Percentiles rank a stretch among this genome's conserved stretches.
phyloP scores from a whole-genome alignment of 2,888 invertebrate genomes.

The Gastracanthus pulcherrimus region DNA sequence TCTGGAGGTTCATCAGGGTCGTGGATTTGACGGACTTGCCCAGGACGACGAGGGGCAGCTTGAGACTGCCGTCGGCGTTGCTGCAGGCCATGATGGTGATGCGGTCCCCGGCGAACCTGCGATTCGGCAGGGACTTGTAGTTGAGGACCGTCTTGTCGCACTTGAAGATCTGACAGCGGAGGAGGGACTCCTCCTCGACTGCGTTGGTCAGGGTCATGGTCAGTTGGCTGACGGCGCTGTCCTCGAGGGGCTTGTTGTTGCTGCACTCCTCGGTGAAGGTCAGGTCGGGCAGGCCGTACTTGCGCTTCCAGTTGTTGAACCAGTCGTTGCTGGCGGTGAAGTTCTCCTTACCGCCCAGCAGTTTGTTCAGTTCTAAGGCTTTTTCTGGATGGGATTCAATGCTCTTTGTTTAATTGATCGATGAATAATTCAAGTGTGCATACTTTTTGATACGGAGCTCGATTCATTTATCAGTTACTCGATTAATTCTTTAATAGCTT shows the following conservation, averaged over 20 bases:
- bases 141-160: conserved; percentile 42
- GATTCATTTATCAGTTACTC: no score
- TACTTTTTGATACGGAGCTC: no score
- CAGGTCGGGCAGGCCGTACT: conserved; percentile 19
- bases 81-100: conserved; percentile 60
- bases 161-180: conserved; percentile 52
- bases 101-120: conserved; percentile 42
- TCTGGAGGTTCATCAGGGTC: conserved; percentile 57
- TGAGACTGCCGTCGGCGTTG: conserved; percentile 59
- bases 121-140: conserved; percentile 43
- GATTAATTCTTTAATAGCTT: no score
- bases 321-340: conserved; percentile 45
- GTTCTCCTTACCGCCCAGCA: conserved; percentile 47
- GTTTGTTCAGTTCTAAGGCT: conserved; percentile 47
- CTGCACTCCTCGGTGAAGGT: conserved; percentile 22
- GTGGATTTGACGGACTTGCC: conserved; percentile 61
- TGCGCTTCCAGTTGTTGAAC: conserved; percentile 43
- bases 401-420: neutral
- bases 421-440: no score
- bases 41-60: conserved; percentile 59
- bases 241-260: conserved; percentile 17
- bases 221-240: conserved; percentile 40
- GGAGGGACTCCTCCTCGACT: conserved; percentile 40
- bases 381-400: conserved; percentile 35
- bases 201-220: conserved; percentile 40